Base-by-base conservation (phyloP, 2,888 invertebrate species). In the Sarcophaga subvicina region DNA sequence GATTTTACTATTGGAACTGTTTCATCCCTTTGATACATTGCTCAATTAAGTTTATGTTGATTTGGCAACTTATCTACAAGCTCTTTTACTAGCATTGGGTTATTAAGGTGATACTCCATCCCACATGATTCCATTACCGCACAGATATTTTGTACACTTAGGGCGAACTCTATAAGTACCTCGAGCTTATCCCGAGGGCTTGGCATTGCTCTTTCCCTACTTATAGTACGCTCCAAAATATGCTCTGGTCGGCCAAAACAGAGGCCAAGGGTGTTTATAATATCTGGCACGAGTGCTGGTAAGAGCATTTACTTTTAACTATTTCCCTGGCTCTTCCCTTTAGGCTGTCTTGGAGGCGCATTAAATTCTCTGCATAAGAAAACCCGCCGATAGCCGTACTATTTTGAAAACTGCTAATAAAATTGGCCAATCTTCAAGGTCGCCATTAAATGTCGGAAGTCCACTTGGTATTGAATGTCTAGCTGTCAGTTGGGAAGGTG, bases 31-130 rank as follows among this genome's bases (percentile, higher is more conserved):
- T 45, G 49, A 12, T 49, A 49, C 75, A 76, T 66, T 4, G 79
- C 71, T 64, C 64, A 79, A 37, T 63, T 70, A 6, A 79, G 47
- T 80, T 80, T 80, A 49, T 73, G 45, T 60, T 80, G 72, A 69
- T 64, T 72, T 49, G 80, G 70, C 59, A 71, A 66, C 54, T 72
- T 64, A 25, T 80, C 70, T 45, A 77, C 54, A 20, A 77, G 59
- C 72, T 77, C 77, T 37, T 83, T 76, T 25, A 82, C 76, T 20
- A 77, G 27, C 67, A 83, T 47, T 22, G 77, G 66, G 75, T 81
- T 81, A 47, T 81, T 75, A 22, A 81, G 62, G 20, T 81, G 75
- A 22, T 60, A 67, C n/a, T 59, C 45, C 47, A 82, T 45, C 10
- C 62, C 71, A 11, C 71, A 82, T 5, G 76, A 69, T 20, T 82